These are phyloP conservation scores for Steatocranus sp. DNA, from an alignment of 2,797 vertebrate species.

Conservation along the genomic window DNA sequence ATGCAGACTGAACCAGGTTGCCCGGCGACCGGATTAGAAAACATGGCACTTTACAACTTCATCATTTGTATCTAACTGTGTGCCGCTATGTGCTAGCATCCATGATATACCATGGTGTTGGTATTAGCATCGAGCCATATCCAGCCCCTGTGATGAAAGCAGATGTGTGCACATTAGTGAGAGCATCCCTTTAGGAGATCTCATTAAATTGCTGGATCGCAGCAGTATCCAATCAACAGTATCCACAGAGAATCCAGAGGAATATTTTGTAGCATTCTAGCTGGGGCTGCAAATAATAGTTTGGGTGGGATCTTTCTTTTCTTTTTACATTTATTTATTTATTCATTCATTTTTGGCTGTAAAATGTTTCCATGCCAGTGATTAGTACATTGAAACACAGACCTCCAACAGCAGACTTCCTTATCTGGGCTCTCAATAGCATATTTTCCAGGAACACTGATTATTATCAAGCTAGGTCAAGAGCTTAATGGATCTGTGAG, in stretches of 20 bases:
- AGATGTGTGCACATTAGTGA: slow-evolving; percentile 66
- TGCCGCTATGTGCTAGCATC: slow-evolving; percentile 3
- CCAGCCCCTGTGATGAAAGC: slow-evolving; percentile 52
- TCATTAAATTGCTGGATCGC: slow-evolving; percentile 58
- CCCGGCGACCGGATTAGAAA: slow-evolving; percentile 46
- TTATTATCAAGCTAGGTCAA: slow-evolving; percentile 37
- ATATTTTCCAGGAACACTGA: slow-evolving; percentile 29
- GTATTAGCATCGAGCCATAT: slow-evolving; percentile 54
- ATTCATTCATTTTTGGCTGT: background rate
- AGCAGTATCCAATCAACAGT: slow-evolving; percentile 60
- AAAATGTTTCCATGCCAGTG: background rate
- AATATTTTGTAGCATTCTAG: slow-evolving; percentile 14
- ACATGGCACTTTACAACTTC: slow-evolving; percentile 34
- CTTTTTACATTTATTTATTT: background rate
- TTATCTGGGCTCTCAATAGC: slow-evolving; percentile 19
- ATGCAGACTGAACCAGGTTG: background rate
- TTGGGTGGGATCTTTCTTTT: background rate
- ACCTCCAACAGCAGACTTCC: background rate
- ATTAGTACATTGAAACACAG: background rate
- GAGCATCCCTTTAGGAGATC: slow-evolving; percentile 58
- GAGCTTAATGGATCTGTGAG: slow-evolving; percentile 30
- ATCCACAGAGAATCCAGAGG: slow-evolving; percentile 41
- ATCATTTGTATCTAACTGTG: slow-evolving; percentile 42
- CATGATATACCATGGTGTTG: slow-evolving; percentile 3
- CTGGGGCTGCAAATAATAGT: background rate